A percentile compares a stretch with the other conserved stretches of the same genome.
phyloP scores from a whole-genome alignment of 2,888 invertebrate species.

The Noctua janthe region DNA sequence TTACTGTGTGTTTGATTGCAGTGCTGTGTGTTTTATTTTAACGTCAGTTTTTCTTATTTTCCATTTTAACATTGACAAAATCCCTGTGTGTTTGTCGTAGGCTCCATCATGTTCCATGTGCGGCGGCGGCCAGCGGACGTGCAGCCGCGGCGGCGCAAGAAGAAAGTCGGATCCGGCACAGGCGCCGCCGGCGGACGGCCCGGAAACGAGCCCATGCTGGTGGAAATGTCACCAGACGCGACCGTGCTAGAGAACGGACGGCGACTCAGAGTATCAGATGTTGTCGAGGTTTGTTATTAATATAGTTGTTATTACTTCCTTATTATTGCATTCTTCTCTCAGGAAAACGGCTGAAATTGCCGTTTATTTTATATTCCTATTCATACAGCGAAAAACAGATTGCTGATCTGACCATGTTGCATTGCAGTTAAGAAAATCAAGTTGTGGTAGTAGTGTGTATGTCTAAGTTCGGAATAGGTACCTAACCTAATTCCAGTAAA shows the following conservation, averaged over 20 bases:
- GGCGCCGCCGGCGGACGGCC: conserved; percentile 89
- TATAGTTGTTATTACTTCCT: conserved; percentile 1
- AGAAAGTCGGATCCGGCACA: conserved; percentile 91
- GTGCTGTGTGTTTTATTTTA: neutral
- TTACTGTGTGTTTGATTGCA: neutral
- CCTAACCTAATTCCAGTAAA: neutral
- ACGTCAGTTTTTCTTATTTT: neutral
- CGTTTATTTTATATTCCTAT: neutral
- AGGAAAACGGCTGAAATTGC: no score
- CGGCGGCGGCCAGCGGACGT: conserved; percentile 97
- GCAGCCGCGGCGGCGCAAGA: conserved; percentile 97
- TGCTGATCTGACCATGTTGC: neutral
- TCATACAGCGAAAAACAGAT: neutral
- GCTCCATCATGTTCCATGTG: conserved; percentile 99
- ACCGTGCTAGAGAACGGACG: conserved; percentile 91
- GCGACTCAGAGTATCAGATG: conserved; percentile 91
- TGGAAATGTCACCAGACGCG: conserved; percentile 95
- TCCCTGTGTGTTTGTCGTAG: conserved; percentile 85
- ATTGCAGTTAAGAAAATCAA: neutral
- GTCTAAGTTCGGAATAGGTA: neutral
- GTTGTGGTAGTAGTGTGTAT: neutral
- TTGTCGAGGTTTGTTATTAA: conserved; percentile 90
- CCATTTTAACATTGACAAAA: conserved; percentile 8
- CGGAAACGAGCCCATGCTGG: conserved; percentile 91
- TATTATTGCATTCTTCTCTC: neutral